Evolutionary conservation across 2,113 vertebrate species (phyloP), one percentile per base, ranked within the genome.

Genomic region (Eptesicus fuscus): DNA sequence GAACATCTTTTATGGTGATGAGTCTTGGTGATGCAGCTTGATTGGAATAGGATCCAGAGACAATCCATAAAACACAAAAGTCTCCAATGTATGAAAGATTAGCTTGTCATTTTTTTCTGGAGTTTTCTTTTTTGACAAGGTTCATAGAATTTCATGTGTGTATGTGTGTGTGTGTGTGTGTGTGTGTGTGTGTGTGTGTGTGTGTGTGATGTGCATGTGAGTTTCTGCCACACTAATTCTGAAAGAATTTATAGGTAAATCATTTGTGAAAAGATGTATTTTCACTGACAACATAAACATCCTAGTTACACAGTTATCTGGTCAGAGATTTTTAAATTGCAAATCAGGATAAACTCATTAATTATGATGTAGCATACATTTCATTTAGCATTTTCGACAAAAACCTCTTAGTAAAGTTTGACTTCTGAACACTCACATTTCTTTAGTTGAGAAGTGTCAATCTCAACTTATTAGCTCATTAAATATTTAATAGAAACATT

Each of bases 31-130:
- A 83, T 95, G 35, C 85, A 97, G 53, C 94, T 97, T 91, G 76
- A 85, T 71, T 98, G 97, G 95, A 97, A 93, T 61, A 94, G 93
- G 84, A 97, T 96, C 94, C 96, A 97, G 96, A 97, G 76, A 90
- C 83, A 77, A 49, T 92, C 82, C 74, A 83, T 97, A 96, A 97
- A 97, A 96, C 89, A 77, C 70, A 83, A 90, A 96, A 88, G 65
- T 70, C 95, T 97, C 96, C 69, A 88, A 92, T 83, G 69, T 97
- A 89, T 94, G 88, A 96, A 96, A 89, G 88, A 17, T 59, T 93
- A 65, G 91, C 95, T 96, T 95, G 79, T 96, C 59, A 63, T 94
- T 97, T 96, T 97, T 88, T 80, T 65, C 25, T 96, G 94, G 70
- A 85, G 83, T 90, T 95, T 97, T 96, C 78, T 96, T 3, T 87